Evolutionary conservation across 2,113 vertebrate species (phyloP).

Genomic region (Pluvianellus socialis): DNA sequence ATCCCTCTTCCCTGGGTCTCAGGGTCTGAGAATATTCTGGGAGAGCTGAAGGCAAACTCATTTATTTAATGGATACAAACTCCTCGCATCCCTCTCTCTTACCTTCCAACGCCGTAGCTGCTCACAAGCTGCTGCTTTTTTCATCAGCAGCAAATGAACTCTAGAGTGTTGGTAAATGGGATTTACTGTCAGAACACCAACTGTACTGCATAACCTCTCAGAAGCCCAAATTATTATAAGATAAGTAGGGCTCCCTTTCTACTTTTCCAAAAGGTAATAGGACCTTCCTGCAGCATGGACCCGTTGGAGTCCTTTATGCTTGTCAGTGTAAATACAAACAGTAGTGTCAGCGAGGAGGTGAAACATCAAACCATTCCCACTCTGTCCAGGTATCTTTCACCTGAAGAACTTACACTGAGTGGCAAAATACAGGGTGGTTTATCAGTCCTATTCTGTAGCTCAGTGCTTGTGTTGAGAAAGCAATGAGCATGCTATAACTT

Average conservation of each 20-base stretch:
- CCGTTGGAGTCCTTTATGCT: not conserved
- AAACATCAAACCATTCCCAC: not conserved
- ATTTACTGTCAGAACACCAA: not conserved
- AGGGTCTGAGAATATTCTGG: not conserved
- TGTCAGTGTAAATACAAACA: not conserved
- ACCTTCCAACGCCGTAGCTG: not conserved
- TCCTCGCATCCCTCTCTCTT: not conserved
- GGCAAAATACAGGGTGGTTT: not conserved
- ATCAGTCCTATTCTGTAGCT: not conserved
- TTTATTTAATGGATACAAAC: not conserved
- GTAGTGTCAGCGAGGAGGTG: not conserved
- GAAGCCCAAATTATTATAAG: not conserved
- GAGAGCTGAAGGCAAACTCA: not conserved
- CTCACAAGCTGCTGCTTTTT: not conserved
- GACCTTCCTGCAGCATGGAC: not conserved
- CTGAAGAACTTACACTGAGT: not conserved
- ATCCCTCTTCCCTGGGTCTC: not conserved
- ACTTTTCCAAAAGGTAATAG: not conserved
- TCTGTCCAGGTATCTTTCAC: not conserved
- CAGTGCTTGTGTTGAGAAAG: not conserved
- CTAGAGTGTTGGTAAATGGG: not conserved
- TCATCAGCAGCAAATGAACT: not conserved
- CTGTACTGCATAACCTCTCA: not conserved
- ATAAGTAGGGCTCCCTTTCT: not conserved
- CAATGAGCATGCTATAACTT: not conserved